Percentiles rank a stretch among this genome's conserved stretches.
These are phyloP conservation scores for Sinodicranocentrus sp. DNA, from an alignment of 2,888 invertebrate species.

Conservation along the genomic window DNA sequence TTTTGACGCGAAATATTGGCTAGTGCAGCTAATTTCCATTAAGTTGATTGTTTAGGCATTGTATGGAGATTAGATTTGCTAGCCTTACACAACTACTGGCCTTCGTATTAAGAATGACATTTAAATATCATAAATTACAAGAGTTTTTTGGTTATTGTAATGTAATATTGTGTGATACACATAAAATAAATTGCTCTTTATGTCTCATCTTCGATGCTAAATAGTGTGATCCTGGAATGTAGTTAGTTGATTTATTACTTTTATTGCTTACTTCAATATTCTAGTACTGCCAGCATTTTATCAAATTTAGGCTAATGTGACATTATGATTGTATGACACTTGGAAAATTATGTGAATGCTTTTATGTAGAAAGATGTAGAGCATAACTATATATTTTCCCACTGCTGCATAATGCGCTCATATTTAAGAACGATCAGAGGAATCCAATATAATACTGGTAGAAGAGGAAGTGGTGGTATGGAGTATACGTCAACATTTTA, in stretches of 20 bases:
- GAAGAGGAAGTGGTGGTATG: too few species aligned
- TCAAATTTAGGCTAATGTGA: neutral
- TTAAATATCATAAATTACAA: slow-evolving; percentile 6
- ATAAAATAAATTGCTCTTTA: too few species aligned
- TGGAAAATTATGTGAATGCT: too few species aligned
- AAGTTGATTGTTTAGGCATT: neutral
- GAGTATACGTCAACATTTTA: too few species aligned
- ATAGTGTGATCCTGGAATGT: too few species aligned
- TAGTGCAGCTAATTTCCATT: neutral
- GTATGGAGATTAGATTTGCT: neutral
- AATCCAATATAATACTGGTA: too few species aligned
- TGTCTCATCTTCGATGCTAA: too few species aligned
- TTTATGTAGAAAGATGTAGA: too few species aligned
- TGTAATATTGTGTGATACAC: too few species aligned
- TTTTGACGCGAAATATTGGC: neutral
- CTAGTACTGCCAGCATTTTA: too few species aligned
- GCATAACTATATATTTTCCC: neutral
- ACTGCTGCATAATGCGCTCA: neutral
- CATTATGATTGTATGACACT: neutral
- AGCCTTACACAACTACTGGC: neutral
- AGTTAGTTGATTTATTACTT: too few species aligned
- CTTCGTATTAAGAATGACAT: neutral
- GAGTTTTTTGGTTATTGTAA: too few species aligned
- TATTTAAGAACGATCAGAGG: neutral
- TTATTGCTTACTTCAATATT: neutral